Conservation (phyloP, 2,888 invertebrate genomes). For the Nephrotoma guestfalica region DNA sequence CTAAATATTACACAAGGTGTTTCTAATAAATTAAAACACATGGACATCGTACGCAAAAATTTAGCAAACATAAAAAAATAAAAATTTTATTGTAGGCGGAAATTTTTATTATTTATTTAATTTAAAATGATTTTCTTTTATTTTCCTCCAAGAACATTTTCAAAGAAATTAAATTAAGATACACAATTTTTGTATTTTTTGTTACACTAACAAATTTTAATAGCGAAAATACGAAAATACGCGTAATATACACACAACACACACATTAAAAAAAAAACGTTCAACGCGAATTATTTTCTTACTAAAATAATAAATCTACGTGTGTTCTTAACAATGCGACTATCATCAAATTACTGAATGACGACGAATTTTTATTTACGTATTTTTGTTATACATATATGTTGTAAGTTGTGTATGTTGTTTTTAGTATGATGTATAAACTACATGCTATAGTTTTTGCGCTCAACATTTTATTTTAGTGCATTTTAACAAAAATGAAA, state of each 20-base stretch:
- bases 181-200: neutral
- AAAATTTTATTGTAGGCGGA: neutral
- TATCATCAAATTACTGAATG: constrained; percentile 4
- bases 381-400: neutral
- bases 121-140: neutral
- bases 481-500: neutral
- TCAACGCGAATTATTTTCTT: neutral
- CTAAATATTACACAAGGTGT: neutral
- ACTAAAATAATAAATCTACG: neutral
- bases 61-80: neutral
- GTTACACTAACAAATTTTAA: neutral
- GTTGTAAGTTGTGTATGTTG: neutral
- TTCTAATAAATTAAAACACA: neutral
- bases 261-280: neutral
- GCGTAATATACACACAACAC: neutral
- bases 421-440: neutral
- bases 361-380: neutral
- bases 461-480: neutral
- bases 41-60: neutral
- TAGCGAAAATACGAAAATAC: neutral
- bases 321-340: constrained; percentile 3
- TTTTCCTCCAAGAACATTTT: neutral
- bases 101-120: neutral
- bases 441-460: neutral
- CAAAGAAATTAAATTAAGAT: neutral